Evolutionary conservation across 2,113 vertebrate genomes (phyloP), one percentile per base, ranked within the genome.

Genomic region (Brienomyrus brachyistius): DNA sequence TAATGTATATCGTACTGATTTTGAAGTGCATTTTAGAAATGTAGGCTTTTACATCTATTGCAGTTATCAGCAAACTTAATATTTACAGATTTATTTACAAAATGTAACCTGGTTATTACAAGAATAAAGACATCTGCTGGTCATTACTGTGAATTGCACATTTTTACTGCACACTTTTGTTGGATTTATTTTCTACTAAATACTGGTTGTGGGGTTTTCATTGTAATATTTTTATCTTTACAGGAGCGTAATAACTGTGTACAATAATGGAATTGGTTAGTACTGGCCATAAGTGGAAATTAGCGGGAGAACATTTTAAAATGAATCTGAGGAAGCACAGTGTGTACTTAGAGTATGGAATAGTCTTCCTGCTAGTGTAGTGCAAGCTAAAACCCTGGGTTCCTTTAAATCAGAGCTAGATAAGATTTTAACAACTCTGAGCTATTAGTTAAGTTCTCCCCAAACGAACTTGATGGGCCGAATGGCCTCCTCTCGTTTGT

Each of bases 61-160:
- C 89, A 92, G 86, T 91, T 91, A 92, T 94, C 93, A 92, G 94
- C 93, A 94, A 93, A 90, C 90, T 89, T 92, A 93, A 88, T 90
- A 91, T 91, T 87, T 92, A 91, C 92, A 89, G 93, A 94, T 95
- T 93, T 96, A 95, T 94, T 93, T 70, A 91, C 94, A 90, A 94
- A 91, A 94, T 94, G 94, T 93, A 93, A 91, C 50, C 27, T 54
- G 27, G 7, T 87, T 13, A 84, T 47, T 84, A 47, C 21, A n/a
- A 23, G 19, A 84, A 84, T 84, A 84, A 84, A 84, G 45, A 47
- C 21, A 10, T 19, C 43, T 83, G 80, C 80, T 83, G 43, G 17
- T 43, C 80, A 21, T 83, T 47, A 45, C 19, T 43, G 5, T 9
- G 43, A 84, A 45, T n/a, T 17, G 40, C 82, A 84, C 21, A 10